Percentiles rank a stretch among this genome's conserved stretches.
Conservation (phyloP, 2,888 invertebrate species). For the Heliconius aoede region DNA sequence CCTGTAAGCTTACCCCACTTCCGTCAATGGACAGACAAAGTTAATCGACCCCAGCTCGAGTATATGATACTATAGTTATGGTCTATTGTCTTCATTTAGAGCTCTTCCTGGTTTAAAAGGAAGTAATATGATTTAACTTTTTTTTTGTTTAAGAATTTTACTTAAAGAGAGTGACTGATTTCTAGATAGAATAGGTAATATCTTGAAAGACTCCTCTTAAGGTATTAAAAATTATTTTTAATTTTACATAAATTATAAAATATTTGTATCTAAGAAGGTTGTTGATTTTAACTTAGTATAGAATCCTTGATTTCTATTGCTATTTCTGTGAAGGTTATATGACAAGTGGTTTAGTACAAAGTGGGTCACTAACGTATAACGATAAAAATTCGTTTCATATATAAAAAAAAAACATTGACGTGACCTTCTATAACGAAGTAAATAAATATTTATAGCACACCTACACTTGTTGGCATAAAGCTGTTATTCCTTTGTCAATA, state of each 20-base stretch:
- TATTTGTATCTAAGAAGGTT: background rate
- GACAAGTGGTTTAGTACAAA: conserved; percentile 27
- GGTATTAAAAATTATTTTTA: background rate
- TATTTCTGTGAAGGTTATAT: conserved; percentile 27
- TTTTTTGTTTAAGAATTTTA: background rate
- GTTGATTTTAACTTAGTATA: background rate
- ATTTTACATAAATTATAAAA: too few relatives aligned
- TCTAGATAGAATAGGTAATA: background rate
- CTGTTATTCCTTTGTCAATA: conserved; percentile 36
- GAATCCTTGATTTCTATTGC: conserved; percentile 22
- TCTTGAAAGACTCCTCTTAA: background rate
- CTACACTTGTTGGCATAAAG: conserved; percentile 37
- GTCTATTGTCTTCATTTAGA: conserved; percentile 13
- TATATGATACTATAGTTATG: conserved; percentile 41
- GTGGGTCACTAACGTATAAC: conserved; percentile 42
- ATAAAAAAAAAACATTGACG: conserved; percentile 36
- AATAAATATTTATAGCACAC: conserved; percentile 25
- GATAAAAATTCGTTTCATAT: conserved; percentile 40
- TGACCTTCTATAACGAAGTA: conserved; percentile 44
- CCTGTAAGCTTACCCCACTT: conserved; percentile 65
- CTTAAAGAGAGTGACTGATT: background rate
- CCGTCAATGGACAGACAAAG: conserved; percentile 61
- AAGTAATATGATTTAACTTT: background rate
- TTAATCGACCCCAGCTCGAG: conserved; percentile 54
- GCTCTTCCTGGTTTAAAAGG: background rate